Base-by-base conservation (phyloP, 2,797 vertebrate genomes). In the Sebastes iracundus region DNA sequence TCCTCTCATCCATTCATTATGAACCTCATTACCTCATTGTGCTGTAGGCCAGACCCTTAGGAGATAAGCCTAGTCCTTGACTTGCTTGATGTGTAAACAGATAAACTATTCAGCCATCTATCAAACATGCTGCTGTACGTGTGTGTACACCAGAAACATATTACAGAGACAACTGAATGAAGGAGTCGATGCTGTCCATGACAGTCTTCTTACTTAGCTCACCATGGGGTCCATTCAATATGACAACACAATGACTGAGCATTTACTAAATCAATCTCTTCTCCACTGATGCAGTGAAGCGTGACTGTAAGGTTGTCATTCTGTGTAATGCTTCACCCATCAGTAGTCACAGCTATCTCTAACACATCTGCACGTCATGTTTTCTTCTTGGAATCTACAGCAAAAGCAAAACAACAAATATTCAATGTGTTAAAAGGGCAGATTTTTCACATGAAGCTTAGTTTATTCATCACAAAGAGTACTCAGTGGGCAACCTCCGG, bases 1-100 rank as follows among this genome's bases (percentile, higher is more conserved):
- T 88, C 86, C 87, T 90, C 88, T 74, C 63, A 53, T 76, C 62
- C 92, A 80, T 89, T 92, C 85, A 93, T 94, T 88, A 91, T 61
- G 80, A 80, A 85, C 7, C 79, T 90, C 87, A 92, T 93, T 92
- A 92, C 70, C 85, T 90, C 65, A 90, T 87, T 91, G 85, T 74
- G 74, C 77, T 75, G 65, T 75, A 78, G 80, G 84, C 86, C 90
- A 92, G 89, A 86, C 83, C 79, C 81, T 66, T 32, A 77, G 79
- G 79, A 93, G 92, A 92, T 93, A 90, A 91, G 87, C 82, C 72
- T 75, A 20, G 46, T 89, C 80, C 82, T 87, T 74, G 63, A 87
- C 75, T 82, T 85, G 81, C 83, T 74, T 82, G 92, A 93, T 93
- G 49, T 78, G 69, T 84, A 91, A 91, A 87, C 88, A 88, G 89